Percentiles rank a stretch among this genome's conserved stretches.
Evolutionary conservation across 2,888 invertebrate species (phyloP).

Genomic region (Lypha dubia): DNA sequence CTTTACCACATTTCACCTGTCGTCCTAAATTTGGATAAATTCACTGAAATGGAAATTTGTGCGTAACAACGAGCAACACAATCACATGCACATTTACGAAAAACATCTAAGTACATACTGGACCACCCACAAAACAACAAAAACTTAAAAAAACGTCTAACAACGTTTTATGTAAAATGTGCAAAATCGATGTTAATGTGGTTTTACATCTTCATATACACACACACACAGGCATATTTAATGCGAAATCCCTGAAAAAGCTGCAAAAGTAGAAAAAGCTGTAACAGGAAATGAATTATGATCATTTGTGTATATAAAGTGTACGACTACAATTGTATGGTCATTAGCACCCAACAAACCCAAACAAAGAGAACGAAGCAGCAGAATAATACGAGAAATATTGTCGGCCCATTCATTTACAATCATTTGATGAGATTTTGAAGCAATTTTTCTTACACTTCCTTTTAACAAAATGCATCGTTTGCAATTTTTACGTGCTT

Average conservation of each 20-base stretch:
- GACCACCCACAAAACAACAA: too few relatives aligned
- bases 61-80: conserved; percentile 44
- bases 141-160: conserved; percentile 6
- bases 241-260: conserved; percentile 15
- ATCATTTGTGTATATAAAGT: conserved; percentile 16
- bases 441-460: conserved; percentile 72
- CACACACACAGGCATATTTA: background rate
- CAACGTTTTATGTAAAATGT: conserved; percentile 15
- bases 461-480: conserved; percentile 68
- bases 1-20: conserved; percentile 68
- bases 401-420: conserved; percentile 69
- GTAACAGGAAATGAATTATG: conserved; percentile 30
- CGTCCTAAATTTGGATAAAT: conserved; percentile 60
- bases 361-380: conserved; percentile 53
- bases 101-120: background rate
- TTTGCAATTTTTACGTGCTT: conserved; percentile 70
- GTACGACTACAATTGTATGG: conserved; percentile 63
- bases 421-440: conserved; percentile 71
- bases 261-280: conserved; percentile 9
- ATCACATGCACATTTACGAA: background rate
- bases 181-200: conserved; percentile 51
- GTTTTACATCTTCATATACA: conserved; percentile 25
- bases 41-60: conserved; percentile 66
- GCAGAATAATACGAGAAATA: conserved; percentile 53
- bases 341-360: conserved; percentile 70